These are phyloP conservation scores for Sphaerophoria taeniata DNA, from an alignment of 2,888 invertebrate genomes.

Conservation along the genomic window DNA sequence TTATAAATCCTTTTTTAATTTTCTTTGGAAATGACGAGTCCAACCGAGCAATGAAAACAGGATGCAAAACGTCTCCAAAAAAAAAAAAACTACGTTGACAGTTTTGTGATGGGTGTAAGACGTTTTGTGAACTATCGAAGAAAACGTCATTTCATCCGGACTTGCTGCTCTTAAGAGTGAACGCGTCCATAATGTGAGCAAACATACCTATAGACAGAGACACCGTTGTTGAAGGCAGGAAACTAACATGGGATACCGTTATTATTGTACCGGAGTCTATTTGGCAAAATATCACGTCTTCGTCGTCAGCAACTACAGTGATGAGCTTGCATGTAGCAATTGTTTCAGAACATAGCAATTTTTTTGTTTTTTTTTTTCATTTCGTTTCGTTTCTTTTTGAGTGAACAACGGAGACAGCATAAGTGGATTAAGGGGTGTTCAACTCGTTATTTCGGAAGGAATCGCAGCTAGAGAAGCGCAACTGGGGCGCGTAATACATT, in stretches of 20 bases:
- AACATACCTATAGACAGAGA: background rate
- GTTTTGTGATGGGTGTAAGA: conserved; percentile 51
- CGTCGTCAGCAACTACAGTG: conserved; percentile 19
- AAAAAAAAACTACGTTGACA: conserved; percentile 18
- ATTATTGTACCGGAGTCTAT: conserved; percentile 41
- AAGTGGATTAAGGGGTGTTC: conserved; percentile 67
- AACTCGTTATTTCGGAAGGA: conserved; percentile 54
- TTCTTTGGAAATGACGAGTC: conserved; percentile 47
- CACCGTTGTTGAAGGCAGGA: conserved; percentile 5
- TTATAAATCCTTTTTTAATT: conserved; percentile 70
- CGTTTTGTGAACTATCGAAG: conserved; percentile 59
- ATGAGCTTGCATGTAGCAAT: conserved; percentile 53
- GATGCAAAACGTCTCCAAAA: conserved; percentile 3
- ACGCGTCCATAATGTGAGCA: conserved; percentile 45
- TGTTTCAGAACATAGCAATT: conserved; percentile 44
- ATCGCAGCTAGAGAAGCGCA: background rate
- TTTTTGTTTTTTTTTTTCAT: background rate
- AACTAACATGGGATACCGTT: conserved; percentile 23
- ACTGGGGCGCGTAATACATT: background rate
- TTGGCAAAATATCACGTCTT: conserved; percentile 63
- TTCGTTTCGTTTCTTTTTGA: conserved; percentile 1
- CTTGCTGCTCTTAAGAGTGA: conserved; percentile 34
- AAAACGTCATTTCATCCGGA: conserved; percentile 58
- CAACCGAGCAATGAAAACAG: conserved; percentile 27
- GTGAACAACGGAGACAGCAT: conserved; percentile 19